These are phyloP conservation scores for Xiphydria camelus DNA, from an alignment of 2,888 invertebrate genomes.

Conservation along the genomic window DNA sequence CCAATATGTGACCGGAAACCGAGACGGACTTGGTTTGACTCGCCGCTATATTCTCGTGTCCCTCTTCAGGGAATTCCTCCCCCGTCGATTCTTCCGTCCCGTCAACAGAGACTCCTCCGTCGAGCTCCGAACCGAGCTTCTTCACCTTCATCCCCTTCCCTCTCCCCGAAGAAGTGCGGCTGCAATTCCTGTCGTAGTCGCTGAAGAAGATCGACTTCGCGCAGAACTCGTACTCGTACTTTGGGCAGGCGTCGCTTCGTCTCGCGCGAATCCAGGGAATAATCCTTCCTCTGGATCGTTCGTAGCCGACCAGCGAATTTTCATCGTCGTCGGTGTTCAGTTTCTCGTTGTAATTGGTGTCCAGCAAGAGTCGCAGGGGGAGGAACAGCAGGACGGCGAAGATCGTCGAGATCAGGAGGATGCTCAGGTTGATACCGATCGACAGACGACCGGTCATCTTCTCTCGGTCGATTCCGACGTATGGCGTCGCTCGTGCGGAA, in stretches of 20 bases:
- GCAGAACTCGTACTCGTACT: slow-evolving; percentile 33
- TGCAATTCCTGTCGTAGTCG: slow-evolving; percentile 46
- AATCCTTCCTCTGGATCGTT: neutral
- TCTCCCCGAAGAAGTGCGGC: no score
- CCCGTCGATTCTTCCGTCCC: slow-evolving; percentile 18
- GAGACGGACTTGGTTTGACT: slow-evolving; percentile 37
- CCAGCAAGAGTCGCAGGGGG: slow-evolving; percentile 40
- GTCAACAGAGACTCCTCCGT: neutral
- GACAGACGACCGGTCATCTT: slow-evolving; percentile 35
- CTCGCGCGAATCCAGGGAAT: no score
- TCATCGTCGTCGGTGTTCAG: neutral
- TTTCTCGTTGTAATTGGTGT: slow-evolving; percentile 37
- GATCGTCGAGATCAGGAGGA: slow-evolving; percentile 42
- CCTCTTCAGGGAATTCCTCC: slow-evolving; percentile 7
- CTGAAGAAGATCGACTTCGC: slow-evolving; percentile 33
- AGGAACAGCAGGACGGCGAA: slow-evolving; percentile 43
- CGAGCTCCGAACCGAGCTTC: neutral
- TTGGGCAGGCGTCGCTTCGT: slow-evolving; percentile 42
- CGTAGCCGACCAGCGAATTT: no score
- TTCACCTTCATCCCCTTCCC: slow-evolving; percentile 1
- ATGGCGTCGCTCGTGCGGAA: no score
- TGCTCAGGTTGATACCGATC: slow-evolving; percentile 43
- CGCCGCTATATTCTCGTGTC: slow-evolving; percentile 17
- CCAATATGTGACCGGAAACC: slow-evolving; percentile 46
- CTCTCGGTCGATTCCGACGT: no score